Evolutionary conservation across 2,797 vertebrate genomes (phyloP), one percentile per base, ranked within the genome.

Genomic region (Girardinus metallicus): DNA sequence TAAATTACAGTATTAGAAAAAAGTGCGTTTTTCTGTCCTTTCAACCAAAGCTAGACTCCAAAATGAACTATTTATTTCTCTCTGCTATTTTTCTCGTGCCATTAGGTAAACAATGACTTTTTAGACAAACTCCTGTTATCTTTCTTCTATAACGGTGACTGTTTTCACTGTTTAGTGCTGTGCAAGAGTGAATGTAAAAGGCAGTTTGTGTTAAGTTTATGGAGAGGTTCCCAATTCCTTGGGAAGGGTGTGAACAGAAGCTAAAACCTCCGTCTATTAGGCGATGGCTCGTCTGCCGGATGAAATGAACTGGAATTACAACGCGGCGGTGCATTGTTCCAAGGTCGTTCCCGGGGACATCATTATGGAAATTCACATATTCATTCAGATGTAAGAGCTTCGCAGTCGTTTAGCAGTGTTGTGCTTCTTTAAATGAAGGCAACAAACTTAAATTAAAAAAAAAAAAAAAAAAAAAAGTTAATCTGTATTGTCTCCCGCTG

Each of bases 311-410:
- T 39, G 80, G 77, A 82, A 85, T 86, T 84, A 78, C 87, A 66
- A 70, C 87, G 60, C 71, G n/a, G 60, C 8, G 0, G 72, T 43
- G 62, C 71, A 82, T 83, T 88, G 80, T 87, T 89, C 80, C 86
- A 89, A 87, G 80, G 81, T 89, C 91, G 87, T 86, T 89, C 55
- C 76, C 88, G 85, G 86, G 84, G 80, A 80, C 80, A 78, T 83
- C 74, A 80, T 88, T 86, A 86, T 72, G 43, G 53, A 36, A 44
- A 72, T 43, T 79, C 73, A 77, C 60, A 90, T 84, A 86, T 83
- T 85, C 80, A 78, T 81, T 77, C 75, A 64, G 85, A 85, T 91
- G 77, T 68, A 9, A 81, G 68, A 55, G 80, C 49, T n/a, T 74
- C 47, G 79, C 84, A 88, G 88, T 91, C 76, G 84, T 79, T 87